Evolutionary conservation across 2,888 invertebrate genomes (phyloP).

Genomic region (Nomada goodeniana): DNA sequence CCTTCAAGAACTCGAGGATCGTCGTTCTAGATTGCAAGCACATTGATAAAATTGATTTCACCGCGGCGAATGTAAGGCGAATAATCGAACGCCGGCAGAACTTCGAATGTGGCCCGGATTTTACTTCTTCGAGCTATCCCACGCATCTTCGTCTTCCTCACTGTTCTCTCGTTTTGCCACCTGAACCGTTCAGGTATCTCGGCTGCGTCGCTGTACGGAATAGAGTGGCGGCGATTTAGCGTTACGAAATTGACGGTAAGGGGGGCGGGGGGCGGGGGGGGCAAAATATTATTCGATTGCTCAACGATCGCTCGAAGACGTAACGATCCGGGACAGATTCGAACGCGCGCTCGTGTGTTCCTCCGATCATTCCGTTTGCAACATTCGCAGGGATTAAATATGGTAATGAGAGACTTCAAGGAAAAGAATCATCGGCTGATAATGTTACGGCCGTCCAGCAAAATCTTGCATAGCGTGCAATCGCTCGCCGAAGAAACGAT

Average conservation of each 20-base stretch:
- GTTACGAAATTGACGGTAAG: background rate
- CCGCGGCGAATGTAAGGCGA: constrained; percentile 87
- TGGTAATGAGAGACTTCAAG: constrained; percentile 73
- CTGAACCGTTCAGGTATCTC: background rate
- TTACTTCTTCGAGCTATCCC: constrained; percentile 11
- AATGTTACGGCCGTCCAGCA: constrained; percentile 68
- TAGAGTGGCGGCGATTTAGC: background rate
- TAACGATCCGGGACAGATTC: constrained; percentile 31
- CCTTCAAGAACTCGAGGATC: constrained; percentile 80
- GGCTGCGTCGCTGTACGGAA: background rate
- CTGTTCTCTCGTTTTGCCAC: background rate
- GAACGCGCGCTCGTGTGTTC: background rate
- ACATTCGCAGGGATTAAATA: constrained; percentile 72
- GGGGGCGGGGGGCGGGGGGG: background rate
- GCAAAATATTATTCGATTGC: background rate
- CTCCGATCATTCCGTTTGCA: background rate
- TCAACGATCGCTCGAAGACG: background rate
- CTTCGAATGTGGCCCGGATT: constrained; percentile 29
- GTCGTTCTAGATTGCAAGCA: constrained; percentile 88
- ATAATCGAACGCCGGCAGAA: background rate
- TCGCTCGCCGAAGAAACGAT: constrained; percentile 69
- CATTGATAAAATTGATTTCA: constrained; percentile 88
- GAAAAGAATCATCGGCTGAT: constrained; percentile 69
- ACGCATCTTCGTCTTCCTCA: too few species aligned
- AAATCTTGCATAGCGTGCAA: constrained; percentile 72